A percentile compares a stretch with the other conserved stretches of the same genome.
Evolutionary conservation across 2,888 invertebrate species (phyloP).

Genomic region (Silvanus unidentatus): DNA sequence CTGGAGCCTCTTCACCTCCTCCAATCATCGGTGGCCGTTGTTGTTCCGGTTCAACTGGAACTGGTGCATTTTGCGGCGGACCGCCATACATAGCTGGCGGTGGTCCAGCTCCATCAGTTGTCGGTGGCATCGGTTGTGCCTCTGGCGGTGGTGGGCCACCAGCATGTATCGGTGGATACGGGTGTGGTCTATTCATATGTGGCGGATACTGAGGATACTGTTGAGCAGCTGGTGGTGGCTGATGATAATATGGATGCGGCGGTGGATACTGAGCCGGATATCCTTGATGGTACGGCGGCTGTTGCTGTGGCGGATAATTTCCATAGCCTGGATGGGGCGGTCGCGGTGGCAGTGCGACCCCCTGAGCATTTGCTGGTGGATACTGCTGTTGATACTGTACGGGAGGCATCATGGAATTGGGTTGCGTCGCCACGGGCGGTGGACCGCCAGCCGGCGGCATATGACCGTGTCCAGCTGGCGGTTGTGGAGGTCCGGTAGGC

Average conservation of each 20-base stretch:
- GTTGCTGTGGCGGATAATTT: conserved; percentile 38
- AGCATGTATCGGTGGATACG: conserved; percentile 38
- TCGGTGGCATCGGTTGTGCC: background rate
- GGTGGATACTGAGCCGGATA: conserved; percentile 43
- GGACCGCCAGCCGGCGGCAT: conserved; percentile 14
- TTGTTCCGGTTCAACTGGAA: background rate
- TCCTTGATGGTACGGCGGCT: conserved; percentile 19
- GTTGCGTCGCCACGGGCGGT: conserved; percentile 26
- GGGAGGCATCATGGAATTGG: conserved; percentile 43
- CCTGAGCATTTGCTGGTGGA: conserved; percentile 41
- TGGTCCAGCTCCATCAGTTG: conserved; percentile 2
- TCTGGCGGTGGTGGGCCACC: background rate
- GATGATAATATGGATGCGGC: conserved; percentile 44
- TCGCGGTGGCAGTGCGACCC: conserved; percentile 50
- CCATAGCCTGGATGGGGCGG: conserved; percentile 51
- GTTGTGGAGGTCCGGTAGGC: conserved; percentile 13
- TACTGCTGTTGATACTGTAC: conserved; percentile 44
- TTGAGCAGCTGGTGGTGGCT: conserved; percentile 46
- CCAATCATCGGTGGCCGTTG: background rate
- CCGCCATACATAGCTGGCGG: conserved; percentile 14
- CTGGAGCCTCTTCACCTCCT: too few relatives aligned
- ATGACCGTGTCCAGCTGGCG: conserved; percentile 9
- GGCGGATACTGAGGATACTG: conserved; percentile 53
- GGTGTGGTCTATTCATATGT: conserved; percentile 48
- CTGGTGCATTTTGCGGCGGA: conserved; percentile 20